Percentiles rank a stretch among this genome's conserved stretches.
Evolutionary conservation across 2,113 vertebrate genomes (phyloP).

Genomic region (Urocynchramus pylzowi): DNA sequence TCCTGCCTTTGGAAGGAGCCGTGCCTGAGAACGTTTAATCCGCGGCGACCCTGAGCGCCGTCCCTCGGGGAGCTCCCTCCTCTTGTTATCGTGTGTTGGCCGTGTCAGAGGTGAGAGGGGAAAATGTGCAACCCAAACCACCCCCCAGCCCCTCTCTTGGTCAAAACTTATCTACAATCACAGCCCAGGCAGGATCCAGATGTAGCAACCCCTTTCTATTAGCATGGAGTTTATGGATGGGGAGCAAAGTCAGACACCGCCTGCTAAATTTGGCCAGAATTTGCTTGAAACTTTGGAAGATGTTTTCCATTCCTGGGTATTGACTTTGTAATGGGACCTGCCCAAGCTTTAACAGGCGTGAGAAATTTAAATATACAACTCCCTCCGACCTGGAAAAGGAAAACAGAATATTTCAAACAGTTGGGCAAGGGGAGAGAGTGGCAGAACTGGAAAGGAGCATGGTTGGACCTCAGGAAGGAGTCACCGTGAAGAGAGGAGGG

Average conservation of each 20-base stretch:
- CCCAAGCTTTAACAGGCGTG: not conserved
- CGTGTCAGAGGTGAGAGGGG: slow-evolving; percentile 70
- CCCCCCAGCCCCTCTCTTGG: not conserved
- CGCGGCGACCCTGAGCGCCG: slow-evolving; percentile 48
- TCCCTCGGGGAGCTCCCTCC: slow-evolving; percentile 53
- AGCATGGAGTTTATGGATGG: not conserved
- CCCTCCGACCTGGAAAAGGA: not conserved
- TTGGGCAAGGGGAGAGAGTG: not conserved
- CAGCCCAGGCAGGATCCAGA: not conserved
- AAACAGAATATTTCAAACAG: slow-evolving; percentile 32
- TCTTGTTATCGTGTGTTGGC: slow-evolving; percentile 47
- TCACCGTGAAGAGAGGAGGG: not conserved
- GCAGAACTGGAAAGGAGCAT: not conserved
- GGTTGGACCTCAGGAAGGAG: not conserved
- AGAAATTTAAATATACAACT: slow-evolving; percentile 51
- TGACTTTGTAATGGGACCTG: slow-evolving; percentile 19
- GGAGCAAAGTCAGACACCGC: not conserved
- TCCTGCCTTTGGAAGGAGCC: slow-evolving; percentile 36
- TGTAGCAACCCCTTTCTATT: not conserved
- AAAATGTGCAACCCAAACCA: slow-evolving; percentile 40
- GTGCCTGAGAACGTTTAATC: slow-evolving; percentile 54
- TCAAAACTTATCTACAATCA: not conserved
- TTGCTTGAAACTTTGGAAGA: slow-evolving; percentile 23
- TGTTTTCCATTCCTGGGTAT: slow-evolving; percentile 13
- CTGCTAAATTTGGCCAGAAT: not conserved